A percentile compares a stretch with the other conserved stretches of the same genome.
Evolutionary conservation across 1,140 invertebrate genomes (phyloP).

Genomic region (Tenebrio molitor): DNA sequence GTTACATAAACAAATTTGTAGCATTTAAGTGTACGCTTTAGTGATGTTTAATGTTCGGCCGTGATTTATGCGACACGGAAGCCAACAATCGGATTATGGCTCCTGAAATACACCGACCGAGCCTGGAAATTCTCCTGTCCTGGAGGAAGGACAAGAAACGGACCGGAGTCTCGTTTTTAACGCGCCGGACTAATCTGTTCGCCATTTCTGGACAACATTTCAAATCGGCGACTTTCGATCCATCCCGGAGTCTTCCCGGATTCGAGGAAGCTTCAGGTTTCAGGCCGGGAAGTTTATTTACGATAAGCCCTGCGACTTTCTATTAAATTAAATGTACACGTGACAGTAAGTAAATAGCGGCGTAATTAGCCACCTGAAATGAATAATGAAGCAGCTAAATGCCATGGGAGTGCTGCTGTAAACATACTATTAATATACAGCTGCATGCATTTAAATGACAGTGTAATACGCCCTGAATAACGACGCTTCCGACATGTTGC

Average conservation of each 20-base stretch:
- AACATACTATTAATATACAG: slow-evolving; percentile 31
- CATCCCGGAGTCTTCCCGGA: too few species aligned
- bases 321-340: slow-evolving; percentile 38
- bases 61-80: slow-evolving; percentile 37
- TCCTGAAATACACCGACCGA: slow-evolving; percentile 32
- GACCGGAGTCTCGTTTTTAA: too few species aligned
- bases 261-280: too few species aligned
- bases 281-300: too few species aligned
- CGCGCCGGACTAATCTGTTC: too few species aligned
- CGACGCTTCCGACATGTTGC: too few species aligned
- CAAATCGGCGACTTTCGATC: too few species aligned
- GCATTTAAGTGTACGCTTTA: slow-evolving; percentile 27
- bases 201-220: too few species aligned
- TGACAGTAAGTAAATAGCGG: slow-evolving; percentile 26
- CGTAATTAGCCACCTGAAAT: slow-evolving; percentile 34
- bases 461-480: too few species aligned
- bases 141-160: too few species aligned
- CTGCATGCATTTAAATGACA: slow-evolving; percentile 35
- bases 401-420: slow-evolving; percentile 19
- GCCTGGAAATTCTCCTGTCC: too few species aligned
- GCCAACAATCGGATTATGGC: slow-evolving; percentile 34
- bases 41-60: slow-evolving; percentile 30
- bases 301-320: slow-evolving; percentile 6
- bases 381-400: slow-evolving; percentile 31
- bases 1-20: slow-evolving; percentile 38